A percentile compares a stretch with the other conserved stretches of the same genome.
Evolutionary conservation across 2,888 invertebrate species (phyloP).

Genomic region (Celastrina argiolus): DNA sequence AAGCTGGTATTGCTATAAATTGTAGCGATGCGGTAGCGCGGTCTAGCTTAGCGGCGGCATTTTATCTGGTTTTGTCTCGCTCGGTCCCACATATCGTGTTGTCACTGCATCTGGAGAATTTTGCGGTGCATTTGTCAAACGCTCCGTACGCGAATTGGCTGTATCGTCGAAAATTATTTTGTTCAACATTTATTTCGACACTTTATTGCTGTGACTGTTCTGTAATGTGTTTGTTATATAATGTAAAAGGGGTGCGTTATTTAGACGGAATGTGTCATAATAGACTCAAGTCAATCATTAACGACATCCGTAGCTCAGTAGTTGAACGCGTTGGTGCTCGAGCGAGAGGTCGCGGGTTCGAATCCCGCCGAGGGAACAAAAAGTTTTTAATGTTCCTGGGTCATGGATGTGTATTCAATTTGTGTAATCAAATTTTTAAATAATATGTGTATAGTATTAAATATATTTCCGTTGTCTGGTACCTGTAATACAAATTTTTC

Average conservation of each 20-base stretch:
- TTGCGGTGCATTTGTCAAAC: constrained; percentile 32
- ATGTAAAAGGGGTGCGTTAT: neutral
- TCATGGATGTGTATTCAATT: no score
- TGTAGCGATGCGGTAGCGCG: constrained; percentile 47
- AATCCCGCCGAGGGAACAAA: no score
- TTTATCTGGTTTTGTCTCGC: constrained; percentile 47
- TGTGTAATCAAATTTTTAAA: no score
- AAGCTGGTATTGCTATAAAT: constrained; percentile 52
- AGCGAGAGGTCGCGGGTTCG: no score
- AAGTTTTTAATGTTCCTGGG: no score
- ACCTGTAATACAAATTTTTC: no score
- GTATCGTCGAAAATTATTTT: constrained; percentile 21
- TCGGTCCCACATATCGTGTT: constrained; percentile 23
- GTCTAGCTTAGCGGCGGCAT: constrained; percentile 44
- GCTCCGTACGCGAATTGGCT: constrained; percentile 22
- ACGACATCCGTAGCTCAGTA: no score
- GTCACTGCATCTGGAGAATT: constrained; percentile 28
- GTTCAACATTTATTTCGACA: constrained; percentile 17
- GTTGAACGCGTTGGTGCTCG: no score
- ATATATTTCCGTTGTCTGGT: no score
- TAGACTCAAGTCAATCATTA: no score
- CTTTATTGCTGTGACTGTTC: constrained; percentile 5
- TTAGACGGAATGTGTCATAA: no score
- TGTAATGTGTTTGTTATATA: neutral
- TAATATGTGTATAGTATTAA: no score